Evolutionary conservation across 2,797 vertebrate genomes (phyloP).

Genomic region (Orientallactaga sibirica): DNA sequence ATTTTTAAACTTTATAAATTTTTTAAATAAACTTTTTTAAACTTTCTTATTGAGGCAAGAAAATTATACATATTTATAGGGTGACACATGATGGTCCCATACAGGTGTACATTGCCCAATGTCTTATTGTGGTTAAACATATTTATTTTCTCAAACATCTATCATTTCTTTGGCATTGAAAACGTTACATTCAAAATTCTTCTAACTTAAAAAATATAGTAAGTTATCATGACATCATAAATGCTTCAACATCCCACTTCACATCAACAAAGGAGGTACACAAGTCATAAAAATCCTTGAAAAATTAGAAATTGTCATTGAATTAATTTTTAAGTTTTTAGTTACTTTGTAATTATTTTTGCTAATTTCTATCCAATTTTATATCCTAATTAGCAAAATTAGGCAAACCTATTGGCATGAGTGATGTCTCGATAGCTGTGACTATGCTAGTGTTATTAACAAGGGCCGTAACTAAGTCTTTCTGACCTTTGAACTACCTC

Average conservation of each 20-base stretch:
- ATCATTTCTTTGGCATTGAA: background rate
- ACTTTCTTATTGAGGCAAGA: background rate
- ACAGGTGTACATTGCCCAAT: no score
- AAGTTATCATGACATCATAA: background rate
- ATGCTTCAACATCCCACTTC: background rate
- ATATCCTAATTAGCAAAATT: background rate
- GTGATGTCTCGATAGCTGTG: background rate
- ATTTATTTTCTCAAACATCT: background rate
- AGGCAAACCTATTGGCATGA: background rate
- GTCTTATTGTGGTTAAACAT: background rate
- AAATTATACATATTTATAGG: background rate
- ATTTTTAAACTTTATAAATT: no score
- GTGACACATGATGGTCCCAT: background rate
- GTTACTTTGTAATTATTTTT: background rate
- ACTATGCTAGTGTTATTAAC: background rate
- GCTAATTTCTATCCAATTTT: background rate
- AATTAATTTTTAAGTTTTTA: background rate
- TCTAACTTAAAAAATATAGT: background rate
- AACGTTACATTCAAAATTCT: background rate
- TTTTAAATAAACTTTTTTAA: background rate
- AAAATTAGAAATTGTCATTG: background rate
- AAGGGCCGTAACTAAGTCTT: background rate
- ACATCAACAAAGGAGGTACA: background rate
- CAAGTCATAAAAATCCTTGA: constrained; percentile 6
- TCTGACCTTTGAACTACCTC: background rate